phyloP scores from a whole-genome alignment of 1,140 invertebrate species.

The Leptinotarsa undecemlineata region DNA sequence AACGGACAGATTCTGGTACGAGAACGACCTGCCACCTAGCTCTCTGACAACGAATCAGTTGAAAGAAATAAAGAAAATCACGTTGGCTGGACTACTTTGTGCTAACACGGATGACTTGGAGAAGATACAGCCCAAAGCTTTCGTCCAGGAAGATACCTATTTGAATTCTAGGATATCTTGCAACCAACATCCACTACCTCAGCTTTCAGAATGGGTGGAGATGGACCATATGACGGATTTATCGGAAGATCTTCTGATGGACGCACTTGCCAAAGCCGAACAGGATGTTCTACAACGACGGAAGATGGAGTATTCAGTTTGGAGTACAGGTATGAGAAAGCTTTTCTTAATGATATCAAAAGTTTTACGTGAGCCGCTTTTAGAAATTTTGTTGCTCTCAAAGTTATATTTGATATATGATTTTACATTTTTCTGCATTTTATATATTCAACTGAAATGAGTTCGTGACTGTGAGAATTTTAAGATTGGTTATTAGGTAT shows the following conservation, averaged over 20 bases:
- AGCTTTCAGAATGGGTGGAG: conserved; percentile 68
- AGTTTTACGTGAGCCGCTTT: too few relatives aligned
- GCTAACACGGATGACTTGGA: conserved; percentile 71
- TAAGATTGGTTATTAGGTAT: too few relatives aligned
- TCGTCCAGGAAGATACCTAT: conserved; percentile 85
- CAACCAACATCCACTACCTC: conserved; percentile 67
- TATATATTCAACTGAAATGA: too few relatives aligned
- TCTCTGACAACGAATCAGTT: conserved; percentile 82
- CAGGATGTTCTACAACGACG: conserved; percentile 71
- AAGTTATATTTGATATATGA: too few relatives aligned
- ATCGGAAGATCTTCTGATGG: conserved; percentile 61
- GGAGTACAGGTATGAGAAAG: conserved; percentile 61
- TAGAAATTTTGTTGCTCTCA: too few relatives aligned
- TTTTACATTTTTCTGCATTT: too few relatives aligned
- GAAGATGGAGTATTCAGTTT: conserved; percentile 76
- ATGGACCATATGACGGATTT: conserved; percentile 57
- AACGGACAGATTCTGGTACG: conserved; percentile 93
- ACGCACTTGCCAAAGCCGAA: conserved; percentile 75
- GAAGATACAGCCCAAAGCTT: conserved; percentile 80
- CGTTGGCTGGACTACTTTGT: conserved; percentile 82
- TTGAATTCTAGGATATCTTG: conserved; percentile 83
- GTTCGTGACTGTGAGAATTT: too few relatives aligned
- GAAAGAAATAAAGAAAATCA: conserved; percentile 81
- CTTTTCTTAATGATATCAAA: too few relatives aligned
- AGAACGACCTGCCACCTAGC: conserved; percentile 91